These are phyloP conservation scores for Drosophila quadrilineata DNA, from an alignment of 1,140 invertebrate genomes.

Conservation along the genomic window DNA sequence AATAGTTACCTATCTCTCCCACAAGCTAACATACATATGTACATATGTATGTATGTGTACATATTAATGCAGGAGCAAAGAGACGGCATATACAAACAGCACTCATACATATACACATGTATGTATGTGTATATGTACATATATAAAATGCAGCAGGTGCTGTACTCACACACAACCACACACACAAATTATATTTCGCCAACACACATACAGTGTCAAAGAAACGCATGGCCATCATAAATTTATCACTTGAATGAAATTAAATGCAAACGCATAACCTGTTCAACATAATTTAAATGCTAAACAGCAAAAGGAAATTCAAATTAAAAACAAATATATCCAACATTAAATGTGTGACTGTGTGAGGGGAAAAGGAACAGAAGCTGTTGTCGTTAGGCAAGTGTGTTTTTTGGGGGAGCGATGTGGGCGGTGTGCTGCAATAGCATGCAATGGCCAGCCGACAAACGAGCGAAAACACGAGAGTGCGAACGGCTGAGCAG, in stretches of 20 bases:
- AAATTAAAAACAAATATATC: constrained; percentile 65
- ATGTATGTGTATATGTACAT: background rate
- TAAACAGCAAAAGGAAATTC: constrained; percentile 64
- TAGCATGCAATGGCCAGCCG: constrained; percentile 19
- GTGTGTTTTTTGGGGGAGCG: too few species aligned
- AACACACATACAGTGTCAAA: background rate
- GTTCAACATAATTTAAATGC: constrained; percentile 71
- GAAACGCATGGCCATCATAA: constrained; percentile 15
- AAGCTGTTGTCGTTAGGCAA: too few species aligned
- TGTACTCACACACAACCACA: constrained; percentile 24
- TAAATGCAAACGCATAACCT: constrained; percentile 60
- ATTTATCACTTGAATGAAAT: constrained; percentile 68
- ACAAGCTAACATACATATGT: constrained; percentile 14
- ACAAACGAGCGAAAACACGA: constrained; percentile 22
- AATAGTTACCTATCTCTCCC: constrained; percentile 36
- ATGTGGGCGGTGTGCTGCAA: constrained; percentile 15
- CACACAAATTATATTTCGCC: background rate
- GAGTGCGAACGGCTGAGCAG: constrained; percentile 51
- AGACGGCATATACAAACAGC: too few species aligned
- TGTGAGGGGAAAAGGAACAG: background rate
- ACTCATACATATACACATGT: background rate
- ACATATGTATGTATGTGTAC: too few species aligned
- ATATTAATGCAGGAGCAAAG: too few species aligned
- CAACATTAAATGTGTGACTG: constrained; percentile 11
- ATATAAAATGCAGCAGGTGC: constrained; percentile 68